Base-by-base conservation (phyloP, 2,113 vertebrate species). In the Ctenomys sociabilis region DNA sequence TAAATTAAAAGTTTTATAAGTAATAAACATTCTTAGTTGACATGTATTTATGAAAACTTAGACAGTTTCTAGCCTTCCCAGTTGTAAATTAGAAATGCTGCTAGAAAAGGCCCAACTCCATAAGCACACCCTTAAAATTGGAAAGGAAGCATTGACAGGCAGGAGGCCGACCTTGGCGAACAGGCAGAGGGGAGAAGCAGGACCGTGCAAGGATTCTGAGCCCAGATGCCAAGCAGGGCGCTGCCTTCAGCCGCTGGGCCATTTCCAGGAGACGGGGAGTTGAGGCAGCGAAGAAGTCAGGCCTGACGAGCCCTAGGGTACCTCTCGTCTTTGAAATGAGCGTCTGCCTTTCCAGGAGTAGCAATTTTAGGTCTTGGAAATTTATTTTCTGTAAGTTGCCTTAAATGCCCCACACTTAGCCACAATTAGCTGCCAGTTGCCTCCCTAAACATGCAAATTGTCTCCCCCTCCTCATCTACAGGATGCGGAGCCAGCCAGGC, bases 81-180 rank as follows among this genome's bases (percentile, higher is more conserved):
- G 40, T 66, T 68, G 26, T 90, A 77, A 75, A 63, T 37, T 85
- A 43, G 90, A 94, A 91, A 87, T 81, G n/a, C 49, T 61, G 88
- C 11, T 72, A 70, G 37, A 93, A 68, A 83, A 94, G 85, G n/a
- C 92, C 49, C 35, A 92, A 96, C 13, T 86, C n/a, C 94, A 87
- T 95, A 86, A 94, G 37, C 73, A 68, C 11, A 91, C 35, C 52
- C 37, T 87, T 93, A 97, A 64, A 92, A 89, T 93, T 90, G 90
- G 95, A 93, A 95, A 95, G 95, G 64, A 64, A 87, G 75, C 85
- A 87, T 90, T 94, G 93, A 96, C 91, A 91, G 85, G 63, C 75
- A 0, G 26, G 40, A 87, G 90, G 95, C 96, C 95, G 92, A 40
- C 35, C 2, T 84, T 94, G 97, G 95, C 81, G 49, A n/a, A 26